Base-by-base conservation (phyloP, 1,140 invertebrate genomes). In the Riptortus pedestris region DNA sequence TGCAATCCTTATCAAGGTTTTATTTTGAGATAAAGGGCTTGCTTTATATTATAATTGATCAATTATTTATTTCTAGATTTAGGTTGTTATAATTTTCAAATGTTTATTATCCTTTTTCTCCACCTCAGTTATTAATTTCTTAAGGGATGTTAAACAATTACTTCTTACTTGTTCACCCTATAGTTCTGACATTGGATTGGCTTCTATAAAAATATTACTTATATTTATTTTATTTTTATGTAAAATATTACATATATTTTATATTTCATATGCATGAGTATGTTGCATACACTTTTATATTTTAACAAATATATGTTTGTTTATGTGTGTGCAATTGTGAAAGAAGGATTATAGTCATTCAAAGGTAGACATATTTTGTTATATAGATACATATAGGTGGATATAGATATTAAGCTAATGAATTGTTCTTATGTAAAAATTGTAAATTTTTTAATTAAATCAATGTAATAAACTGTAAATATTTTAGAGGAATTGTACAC, bases 381-480 rank as follows among this genome's bases (percentile, higher is more conserved):
- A 24, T 55, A 24, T 24, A 24, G 51, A 55, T 24, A 24, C 18
- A 24, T 26, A 24, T 11, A 55, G 16, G 18, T 55, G 0, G 2
- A 7, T 3, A 24, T 22, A 2, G 5, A 5, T 55, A 24, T 55
- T 24, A 55, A 55, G 31, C 31, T 38, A 7, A 38, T 38, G 5
- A 38, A 7, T 38, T 38, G 22, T 55, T 22, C 12, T 24, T 26
- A 24, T 24, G 24, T 55, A 24, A 9, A 24, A 55, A 55, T 24
- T 55, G 18, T 55, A 55, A 24, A 55, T 18, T 55, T 55, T 11
- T 55, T 55, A 55, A 24, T 55, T 24, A 55, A 5, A 24, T 24
- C 16, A 14, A 2, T 55, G 51, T 55, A 55, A 55, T 18, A 24
- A 55, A 24, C 26, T 55, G 51, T 55, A 55, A 20, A 55, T 55